Evolutionary conservation across 2,113 vertebrate genomes (phyloP), one percentile per base, ranked within the genome.

Genomic region (Orthochromis malagaraziensis): DNA sequence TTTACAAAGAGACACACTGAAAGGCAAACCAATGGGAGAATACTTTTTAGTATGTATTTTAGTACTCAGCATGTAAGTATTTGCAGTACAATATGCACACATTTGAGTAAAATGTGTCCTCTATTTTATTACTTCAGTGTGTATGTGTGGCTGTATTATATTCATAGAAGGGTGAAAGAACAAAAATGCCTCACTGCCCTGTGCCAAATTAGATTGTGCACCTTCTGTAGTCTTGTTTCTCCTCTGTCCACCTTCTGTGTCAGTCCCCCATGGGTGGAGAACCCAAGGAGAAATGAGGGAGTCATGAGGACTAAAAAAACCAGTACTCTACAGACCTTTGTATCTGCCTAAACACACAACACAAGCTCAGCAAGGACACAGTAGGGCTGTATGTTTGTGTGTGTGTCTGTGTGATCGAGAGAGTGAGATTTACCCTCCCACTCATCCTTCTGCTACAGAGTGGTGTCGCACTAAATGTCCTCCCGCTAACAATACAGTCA

Each of bases 391-490:
- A 7, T 51, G 42, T 86, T 45, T 57, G 77, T 88, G 91, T 86
- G 58, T 86, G 65, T 82, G 81, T 83, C 80, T 79, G 60, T 87
- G 80, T 79, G 87, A 88, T 91, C 17, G 31, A 84, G 63, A 68
- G 70, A 83, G 87, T 42, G 87, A 54, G 63, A 82, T 91, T 87
- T 90, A 79, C 87, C 86, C 90, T 92, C 93, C 92, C 57, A 88
- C 91, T 92, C 93, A 92, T 87, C 90, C 92, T 54, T 86, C 87
- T 93, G 94, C 91, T 89, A 90, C 91, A 86, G 55, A 87, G 63
- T 79, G 91, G 88, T 94, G 93, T 94, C 47, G 42, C 89, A 70
- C 85, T 93, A 94, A 95, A 94, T 93, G 91, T 93, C 92, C 91
- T 91, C 89, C 88, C 82, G 65, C 86, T 81, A 84, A 89, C 84